These are phyloP conservation scores for Propithecus deckenii DNA, from an alignment of 2,797 vertebrate genomes.

Conservation along the genomic window DNA sequence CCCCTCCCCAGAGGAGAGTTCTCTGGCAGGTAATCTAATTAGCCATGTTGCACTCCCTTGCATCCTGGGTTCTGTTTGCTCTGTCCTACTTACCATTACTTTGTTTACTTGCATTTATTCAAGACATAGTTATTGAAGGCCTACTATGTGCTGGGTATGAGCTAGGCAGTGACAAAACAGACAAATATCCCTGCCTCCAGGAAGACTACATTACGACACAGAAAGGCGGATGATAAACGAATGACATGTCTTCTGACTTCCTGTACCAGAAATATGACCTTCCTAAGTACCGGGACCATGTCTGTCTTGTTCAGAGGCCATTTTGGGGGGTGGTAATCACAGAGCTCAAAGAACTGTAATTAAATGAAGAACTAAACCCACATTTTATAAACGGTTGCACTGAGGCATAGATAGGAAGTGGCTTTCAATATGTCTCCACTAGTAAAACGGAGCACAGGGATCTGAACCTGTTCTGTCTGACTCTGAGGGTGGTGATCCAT, in stretches of 20 bases:
- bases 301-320: not conserved
- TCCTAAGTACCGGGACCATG: not conserved
- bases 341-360: not conserved
- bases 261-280: not conserved
- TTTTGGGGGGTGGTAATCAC: not conserved
- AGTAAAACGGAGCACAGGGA: no score
- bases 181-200: no score
- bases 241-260: not conserved
- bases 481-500: fast-evolving
- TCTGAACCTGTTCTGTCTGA: not conserved
- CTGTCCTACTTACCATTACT: not conserved
- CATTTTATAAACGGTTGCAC: not conserved
- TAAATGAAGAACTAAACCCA: not conserved
- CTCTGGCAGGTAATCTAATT: not conserved
- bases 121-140: not conserved
- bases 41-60: not conserved
- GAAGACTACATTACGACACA: not conserved
- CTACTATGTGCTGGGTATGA: not conserved
- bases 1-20: not conserved
- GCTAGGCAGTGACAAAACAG: not conserved
- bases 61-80: not conserved
- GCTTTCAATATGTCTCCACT: not conserved
- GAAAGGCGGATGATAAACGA: not conserved
- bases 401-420: not conserved
- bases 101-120: not conserved